A percentile compares a stretch with the other conserved stretches of the same genome.
Evolutionary conservation across 2,797 vertebrate genomes (phyloP).

Genomic region (Caiman crocodilus): DNA sequence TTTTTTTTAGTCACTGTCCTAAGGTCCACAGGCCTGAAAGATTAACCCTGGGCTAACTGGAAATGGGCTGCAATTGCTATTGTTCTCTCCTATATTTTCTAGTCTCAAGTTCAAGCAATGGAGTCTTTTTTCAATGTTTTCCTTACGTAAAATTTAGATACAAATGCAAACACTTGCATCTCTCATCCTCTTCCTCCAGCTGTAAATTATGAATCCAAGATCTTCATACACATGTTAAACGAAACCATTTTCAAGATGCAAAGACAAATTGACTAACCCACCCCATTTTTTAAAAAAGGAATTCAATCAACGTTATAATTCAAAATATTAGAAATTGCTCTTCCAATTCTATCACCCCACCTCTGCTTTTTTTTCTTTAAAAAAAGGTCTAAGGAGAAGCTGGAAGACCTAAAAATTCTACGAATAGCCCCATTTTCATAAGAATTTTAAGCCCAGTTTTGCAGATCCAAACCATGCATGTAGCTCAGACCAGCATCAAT

Average conservation of each 20-base stretch:
- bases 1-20: conserved; percentile 26
- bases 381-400: background rate
- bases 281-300: background rate
- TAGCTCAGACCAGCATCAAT: background rate
- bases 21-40: conserved; percentile 28
- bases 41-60: conserved; percentile 54
- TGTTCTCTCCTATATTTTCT: conserved; percentile 63
- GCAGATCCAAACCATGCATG: background rate
- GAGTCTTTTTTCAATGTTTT: conserved; percentile 53
- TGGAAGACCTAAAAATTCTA: background rate
- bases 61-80: conserved; percentile 60
- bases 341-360: too few species aligned
- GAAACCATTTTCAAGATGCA: conserved; percentile 19
- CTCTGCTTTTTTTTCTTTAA: too few species aligned
- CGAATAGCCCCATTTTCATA: background rate
- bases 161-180: conserved; percentile 50
- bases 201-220: conserved; percentile 23
- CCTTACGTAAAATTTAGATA: conserved; percentile 57
- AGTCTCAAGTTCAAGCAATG: conserved; percentile 44
- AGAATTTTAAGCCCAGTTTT: background rate
- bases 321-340: too few species aligned
- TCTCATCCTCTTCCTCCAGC: conserved; percentile 32
- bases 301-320: too few species aligned
- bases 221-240: conserved; percentile 30
- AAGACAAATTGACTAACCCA: conserved; percentile 16